Base-by-base conservation (phyloP, 2,797 vertebrate species). In the Cercopithecus diana region DNA sequence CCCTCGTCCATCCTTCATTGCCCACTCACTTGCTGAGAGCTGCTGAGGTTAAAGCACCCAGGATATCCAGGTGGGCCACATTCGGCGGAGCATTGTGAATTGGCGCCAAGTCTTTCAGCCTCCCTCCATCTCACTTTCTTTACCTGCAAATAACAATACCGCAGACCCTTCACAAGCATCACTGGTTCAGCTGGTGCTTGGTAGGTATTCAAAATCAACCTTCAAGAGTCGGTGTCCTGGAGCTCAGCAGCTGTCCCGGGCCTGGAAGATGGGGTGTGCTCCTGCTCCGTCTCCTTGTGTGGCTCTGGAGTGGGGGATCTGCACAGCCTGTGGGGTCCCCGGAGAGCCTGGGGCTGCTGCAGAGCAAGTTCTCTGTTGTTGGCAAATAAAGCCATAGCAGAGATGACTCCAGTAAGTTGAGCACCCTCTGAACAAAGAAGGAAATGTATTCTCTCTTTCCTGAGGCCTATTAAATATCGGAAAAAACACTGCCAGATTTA, bases 261-360 rank as follows among this genome's bases (percentile, higher is more conserved):
- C 39, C 72, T 20, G 50, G 73, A 76, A 70, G 58, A 80, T 1
- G 1, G 1, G 0, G 12, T 26, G 41, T 9, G 12, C 24, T 30
- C 55, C 43, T 2, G 3, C 5, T 15, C 55, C 1, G 50, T 33
- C 28, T 39, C 39, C 15, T 3, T 76, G 64, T 30, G 41, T 24
- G 84, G 75, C 36, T 70, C 52, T 28, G 48, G 61, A 17, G 14
- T 1, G 3, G 50, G 64, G 50, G 45, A 12, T 76, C 48, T 22
- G 33, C 52, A 8, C 22, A 52, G 36, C n/a, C n/a, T 5, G 6
- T 4, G 45, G 55, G 72, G 73, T 24, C 36, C 45, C 70, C 5
- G 2, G 41, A 48, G 2, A 14, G 20, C 33, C 24, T 0, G 0
- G 1, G 2, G 70, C 64, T 24, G 11, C 26, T 19, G 1, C 11